Evolutionary conservation across 2,797 vertebrate genomes (phyloP).

Genomic region (Paratrypauchen microcephalus): DNA sequence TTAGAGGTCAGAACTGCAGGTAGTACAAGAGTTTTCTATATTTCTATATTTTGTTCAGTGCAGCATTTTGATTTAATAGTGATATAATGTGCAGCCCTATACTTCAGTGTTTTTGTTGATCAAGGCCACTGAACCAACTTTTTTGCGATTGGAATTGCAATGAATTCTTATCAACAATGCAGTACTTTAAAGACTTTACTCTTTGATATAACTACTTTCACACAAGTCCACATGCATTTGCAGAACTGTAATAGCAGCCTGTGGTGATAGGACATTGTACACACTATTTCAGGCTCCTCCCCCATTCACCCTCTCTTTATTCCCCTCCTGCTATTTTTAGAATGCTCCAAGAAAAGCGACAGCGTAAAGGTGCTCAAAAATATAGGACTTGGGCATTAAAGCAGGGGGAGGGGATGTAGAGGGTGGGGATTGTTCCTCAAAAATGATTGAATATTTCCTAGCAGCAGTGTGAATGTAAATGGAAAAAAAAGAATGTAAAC

Average conservation of each 20-base stretch:
- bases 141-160: background rate
- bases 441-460: background rate
- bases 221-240: background rate
- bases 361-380: conserved; percentile 7
- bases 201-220: background rate
- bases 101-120: background rate
- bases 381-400: conserved; percentile 1
- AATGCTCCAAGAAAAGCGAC: background rate
- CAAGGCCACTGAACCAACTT: background rate
- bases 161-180: background rate
- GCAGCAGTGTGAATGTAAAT: background rate
- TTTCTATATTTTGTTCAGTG: too few relatives aligned
- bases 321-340: conserved; percentile 41
- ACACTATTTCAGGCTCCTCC: background rate
- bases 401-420: background rate
- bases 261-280: background rate
- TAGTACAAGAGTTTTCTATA: too few relatives aligned
- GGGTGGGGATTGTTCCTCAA: background rate
- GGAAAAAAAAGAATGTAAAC: too few relatives aligned
- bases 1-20: too few relatives aligned
- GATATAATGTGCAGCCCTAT: background rate
- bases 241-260: background rate
- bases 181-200: background rate
- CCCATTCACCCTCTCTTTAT: conserved; percentile 27
- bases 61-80: too few relatives aligned